Conservation (phyloP, 2,888 invertebrate species). For the Acleris literana region DNA sequence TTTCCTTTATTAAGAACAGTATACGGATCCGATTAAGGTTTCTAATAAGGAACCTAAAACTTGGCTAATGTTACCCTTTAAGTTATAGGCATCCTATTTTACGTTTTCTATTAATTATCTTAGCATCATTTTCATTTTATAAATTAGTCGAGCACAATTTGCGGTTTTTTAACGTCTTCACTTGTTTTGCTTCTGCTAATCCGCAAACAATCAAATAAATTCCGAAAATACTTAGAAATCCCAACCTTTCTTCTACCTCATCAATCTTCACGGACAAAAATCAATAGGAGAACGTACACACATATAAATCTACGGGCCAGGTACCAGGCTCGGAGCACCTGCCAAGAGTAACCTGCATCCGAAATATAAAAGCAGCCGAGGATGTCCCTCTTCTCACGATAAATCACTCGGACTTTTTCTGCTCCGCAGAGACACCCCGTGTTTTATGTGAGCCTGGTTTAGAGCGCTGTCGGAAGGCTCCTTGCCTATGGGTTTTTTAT, state of each 20-base stretch:
- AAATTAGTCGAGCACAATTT: no score
- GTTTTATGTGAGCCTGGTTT: conserved; percentile 67
- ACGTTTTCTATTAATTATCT: no score
- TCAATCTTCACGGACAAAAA: conserved; percentile 15
- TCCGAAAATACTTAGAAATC: conserved; percentile 11
- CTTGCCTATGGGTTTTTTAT: conserved; percentile 41
- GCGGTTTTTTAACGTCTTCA: no score
- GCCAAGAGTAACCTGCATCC: conserved; percentile 54
- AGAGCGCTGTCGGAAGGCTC: conserved; percentile 51
- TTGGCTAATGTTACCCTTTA: no score
- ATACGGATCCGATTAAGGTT: no score
- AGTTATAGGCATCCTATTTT: no score
- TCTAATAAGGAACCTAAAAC: no score
- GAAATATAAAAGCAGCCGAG: conserved; percentile 60
- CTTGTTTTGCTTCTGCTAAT: no score
- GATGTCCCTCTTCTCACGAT: conserved; percentile 75
- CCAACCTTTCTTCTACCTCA: conserved; percentile 5
- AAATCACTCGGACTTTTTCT: conserved; percentile 71
- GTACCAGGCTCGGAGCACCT: conserved; percentile 55
- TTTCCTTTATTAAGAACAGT: no score
- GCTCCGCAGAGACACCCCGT: conserved; percentile 61
- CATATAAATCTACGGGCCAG: conserved; percentile 39
- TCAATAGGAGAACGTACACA: conserved; percentile 16
- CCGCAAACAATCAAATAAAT: conserved; percentile 12
- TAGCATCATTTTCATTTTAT: no score